phyloP scores from a whole-genome alignment of 1,140 invertebrate genomes.

The Harpegnathos saltator region DNA sequence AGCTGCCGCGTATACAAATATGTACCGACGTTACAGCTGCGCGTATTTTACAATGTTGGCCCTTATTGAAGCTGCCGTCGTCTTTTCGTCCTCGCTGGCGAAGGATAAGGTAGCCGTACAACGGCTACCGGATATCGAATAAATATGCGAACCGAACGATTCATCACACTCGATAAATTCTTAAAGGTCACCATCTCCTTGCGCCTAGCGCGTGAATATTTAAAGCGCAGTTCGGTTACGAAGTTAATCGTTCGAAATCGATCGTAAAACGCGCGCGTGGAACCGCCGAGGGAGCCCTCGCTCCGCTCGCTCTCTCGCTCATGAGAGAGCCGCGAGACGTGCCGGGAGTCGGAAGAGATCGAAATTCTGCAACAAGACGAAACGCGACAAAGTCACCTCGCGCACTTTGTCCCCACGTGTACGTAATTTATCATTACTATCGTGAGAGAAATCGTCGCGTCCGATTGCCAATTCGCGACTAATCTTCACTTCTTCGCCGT shows the following conservation, averaged over 20 bases:
- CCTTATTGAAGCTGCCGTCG: too few relatives aligned
- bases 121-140: constrained; percentile 34
- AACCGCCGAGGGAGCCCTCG: neutral
- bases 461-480: constrained; percentile 45
- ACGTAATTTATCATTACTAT: constrained; percentile 55
- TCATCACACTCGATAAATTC: constrained; percentile 6
- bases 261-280: constrained; percentile 37
- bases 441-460: neutral
- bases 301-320: neutral
- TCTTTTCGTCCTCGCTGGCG: too few relatives aligned
- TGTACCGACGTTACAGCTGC: too few relatives aligned
- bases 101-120: too few relatives aligned
- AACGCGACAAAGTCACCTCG: constrained; percentile 42
- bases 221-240: constrained; percentile 21
- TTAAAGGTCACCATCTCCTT: constrained; percentile 53
- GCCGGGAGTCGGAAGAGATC: constrained; percentile 26
- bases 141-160: neutral
- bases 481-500: constrained; percentile 4
- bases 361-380: constrained; percentile 33
- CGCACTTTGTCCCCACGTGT: constrained; percentile 15
- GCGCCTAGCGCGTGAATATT: constrained; percentile 49
- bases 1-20: too few relatives aligned
- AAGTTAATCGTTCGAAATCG: constrained; percentile 45
- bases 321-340: neutral
- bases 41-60: too few relatives aligned